Conservation (phyloP, 2,797 vertebrate genomes). For the Gallinago stenura region DNA sequence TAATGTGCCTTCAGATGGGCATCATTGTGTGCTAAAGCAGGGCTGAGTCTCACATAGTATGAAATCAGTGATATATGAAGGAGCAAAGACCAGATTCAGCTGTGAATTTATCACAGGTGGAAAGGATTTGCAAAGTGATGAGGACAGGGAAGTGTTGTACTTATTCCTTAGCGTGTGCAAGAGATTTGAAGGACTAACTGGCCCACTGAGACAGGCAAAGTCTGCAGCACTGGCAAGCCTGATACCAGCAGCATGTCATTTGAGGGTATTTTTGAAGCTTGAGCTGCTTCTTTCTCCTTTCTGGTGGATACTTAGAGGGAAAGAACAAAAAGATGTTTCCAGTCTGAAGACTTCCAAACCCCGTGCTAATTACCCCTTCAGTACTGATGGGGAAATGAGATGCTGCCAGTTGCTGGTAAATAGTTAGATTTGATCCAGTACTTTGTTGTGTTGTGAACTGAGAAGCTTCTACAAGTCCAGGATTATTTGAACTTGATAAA, state of each 20-base stretch:
- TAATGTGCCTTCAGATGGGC: neutral
- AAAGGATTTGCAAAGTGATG: neutral
- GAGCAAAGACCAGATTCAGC: neutral
- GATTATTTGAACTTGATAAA: neutral
- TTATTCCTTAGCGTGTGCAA: neutral
- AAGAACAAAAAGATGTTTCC: neutral
- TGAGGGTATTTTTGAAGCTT: neutral
- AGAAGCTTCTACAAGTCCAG: neutral
- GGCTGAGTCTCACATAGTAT: neutral
- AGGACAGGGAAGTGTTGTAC: neutral
- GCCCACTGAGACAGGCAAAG: neutral
- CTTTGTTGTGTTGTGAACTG: neutral
- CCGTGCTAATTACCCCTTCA: neutral
- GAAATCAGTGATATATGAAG: neutral
- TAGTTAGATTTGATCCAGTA: neutral
- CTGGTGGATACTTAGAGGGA: neutral
- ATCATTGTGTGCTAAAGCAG: accelerated
- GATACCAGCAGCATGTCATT: neutral
- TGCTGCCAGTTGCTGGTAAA: neutral
- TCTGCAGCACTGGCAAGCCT: neutral
- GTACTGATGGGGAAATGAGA: neutral
- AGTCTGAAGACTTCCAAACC: neutral
- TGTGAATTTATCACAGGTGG: neutral
- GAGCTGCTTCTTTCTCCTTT: neutral
- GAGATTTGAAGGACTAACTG: neutral